A percentile compares a stretch with the other conserved stretches of the same genome.
phyloP scores from a whole-genome alignment of 2,888 invertebrate species.

The Xylota segnis region DNA sequence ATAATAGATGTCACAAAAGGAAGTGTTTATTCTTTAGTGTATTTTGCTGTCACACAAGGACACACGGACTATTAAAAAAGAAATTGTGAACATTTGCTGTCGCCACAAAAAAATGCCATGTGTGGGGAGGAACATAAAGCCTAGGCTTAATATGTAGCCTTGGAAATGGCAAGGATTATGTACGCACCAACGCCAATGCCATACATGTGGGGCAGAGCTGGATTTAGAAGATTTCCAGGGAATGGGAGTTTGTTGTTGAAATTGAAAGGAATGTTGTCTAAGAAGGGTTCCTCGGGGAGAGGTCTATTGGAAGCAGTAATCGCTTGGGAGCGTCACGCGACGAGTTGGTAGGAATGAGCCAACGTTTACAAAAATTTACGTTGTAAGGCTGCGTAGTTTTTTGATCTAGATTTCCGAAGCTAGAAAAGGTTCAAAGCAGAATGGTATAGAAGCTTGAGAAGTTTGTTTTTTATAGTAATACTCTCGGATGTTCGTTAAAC shows the following conservation, averaged over 20 bases:
- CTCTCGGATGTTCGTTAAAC: too few species aligned
- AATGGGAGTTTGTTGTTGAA: neutral
- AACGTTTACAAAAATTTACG: too few species aligned
- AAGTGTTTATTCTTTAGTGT: conserved; percentile 42
- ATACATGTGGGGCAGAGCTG: neutral
- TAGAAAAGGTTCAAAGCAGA: too few species aligned
- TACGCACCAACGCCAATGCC: neutral
- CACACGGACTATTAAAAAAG: conserved; percentile 18
- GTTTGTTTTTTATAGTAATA: too few species aligned
- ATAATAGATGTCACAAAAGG: conserved; percentile 29
- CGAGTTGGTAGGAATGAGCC: too few species aligned
- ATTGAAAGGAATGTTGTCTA: too few species aligned
- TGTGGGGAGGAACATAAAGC: neutral
- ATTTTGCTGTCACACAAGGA: conserved; percentile 11
- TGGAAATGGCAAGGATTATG: neutral
- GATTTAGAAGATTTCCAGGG: neutral
- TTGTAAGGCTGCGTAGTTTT: too few species aligned
- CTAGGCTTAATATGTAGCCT: neutral
- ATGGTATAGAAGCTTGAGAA: too few species aligned
- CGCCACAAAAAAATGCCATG: neutral
- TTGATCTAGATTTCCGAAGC: too few species aligned
- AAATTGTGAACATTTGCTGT: conserved; percentile 4
- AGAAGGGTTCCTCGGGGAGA: too few species aligned
- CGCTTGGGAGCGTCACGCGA: too few species aligned
- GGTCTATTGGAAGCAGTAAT: too few species aligned